These are phyloP conservation scores for Tubulanus polymorphus DNA, from an alignment of 2,888 invertebrate species.

Conservation along the genomic window DNA sequence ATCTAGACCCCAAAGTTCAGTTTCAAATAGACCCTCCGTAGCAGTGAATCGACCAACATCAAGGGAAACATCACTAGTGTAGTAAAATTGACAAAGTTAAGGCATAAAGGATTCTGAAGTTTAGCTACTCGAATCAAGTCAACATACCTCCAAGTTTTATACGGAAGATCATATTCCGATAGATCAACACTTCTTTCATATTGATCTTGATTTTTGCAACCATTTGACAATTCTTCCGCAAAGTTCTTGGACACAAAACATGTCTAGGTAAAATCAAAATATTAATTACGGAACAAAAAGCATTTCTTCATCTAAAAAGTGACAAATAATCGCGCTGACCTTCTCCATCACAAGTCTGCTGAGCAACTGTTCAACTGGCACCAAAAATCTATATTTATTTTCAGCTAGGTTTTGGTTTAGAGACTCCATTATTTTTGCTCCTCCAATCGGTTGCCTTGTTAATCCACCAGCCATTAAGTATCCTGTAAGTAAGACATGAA, in stretches of 20 bases:
- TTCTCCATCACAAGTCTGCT: constrained; percentile 57
- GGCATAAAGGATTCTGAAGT: no score
- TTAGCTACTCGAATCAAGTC: no score
- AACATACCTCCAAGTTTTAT: no score
- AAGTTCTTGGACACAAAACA: no score
- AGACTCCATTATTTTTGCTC: constrained; percentile 55
- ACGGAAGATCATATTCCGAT: no score
- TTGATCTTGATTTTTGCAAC: no score
- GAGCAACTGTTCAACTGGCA: constrained; percentile 55
- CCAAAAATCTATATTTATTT: constrained; percentile 51
- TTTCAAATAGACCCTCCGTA: constrained; percentile 58
- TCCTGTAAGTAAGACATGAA: constrained; percentile 30
- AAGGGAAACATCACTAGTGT: constrained; percentile 49
- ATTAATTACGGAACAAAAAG: neutral
- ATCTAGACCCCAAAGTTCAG: constrained; percentile 59
- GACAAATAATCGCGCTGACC: constrained; percentile 27
- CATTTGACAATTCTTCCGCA: no score
- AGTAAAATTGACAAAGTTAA: constrained; percentile 21
- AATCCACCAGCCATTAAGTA: constrained; percentile 56
- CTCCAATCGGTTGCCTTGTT: constrained; percentile 58
- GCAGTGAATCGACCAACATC: constrained; percentile 55
- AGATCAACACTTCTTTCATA: no score
- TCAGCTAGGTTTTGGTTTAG: constrained; percentile 53
- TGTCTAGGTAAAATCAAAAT: no score
- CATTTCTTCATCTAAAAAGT: neutral